phyloP scores from a whole-genome alignment of 2,113 vertebrate species.

The Psittacara wagleri region DNA sequence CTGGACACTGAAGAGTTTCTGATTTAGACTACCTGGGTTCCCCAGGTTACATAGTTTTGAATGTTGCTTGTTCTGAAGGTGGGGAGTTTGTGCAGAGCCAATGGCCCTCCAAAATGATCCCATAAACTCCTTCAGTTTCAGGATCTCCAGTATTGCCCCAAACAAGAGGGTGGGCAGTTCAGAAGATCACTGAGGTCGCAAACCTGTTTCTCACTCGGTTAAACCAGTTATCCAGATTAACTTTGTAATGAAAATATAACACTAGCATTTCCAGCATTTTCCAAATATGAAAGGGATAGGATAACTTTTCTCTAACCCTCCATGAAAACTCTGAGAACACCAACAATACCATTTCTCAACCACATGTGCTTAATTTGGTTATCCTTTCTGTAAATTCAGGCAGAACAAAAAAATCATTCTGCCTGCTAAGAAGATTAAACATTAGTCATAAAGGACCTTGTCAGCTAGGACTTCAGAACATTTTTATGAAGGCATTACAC shows the following conservation, averaged over 20 bases:
- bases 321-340: not conserved
- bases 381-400: not conserved
- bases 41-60: not conserved
- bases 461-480: not conserved
- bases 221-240: not conserved
- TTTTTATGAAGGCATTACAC: not conserved
- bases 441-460: not conserved
- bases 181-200: not conserved
- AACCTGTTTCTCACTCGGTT: not conserved
- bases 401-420: not conserved
- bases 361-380: not conserved
- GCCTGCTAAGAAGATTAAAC: not conserved
- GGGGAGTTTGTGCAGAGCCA: not conserved
- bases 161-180: not conserved
- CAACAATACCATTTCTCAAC: not conserved
- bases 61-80: not conserved
- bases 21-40: not conserved
- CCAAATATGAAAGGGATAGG: not conserved
- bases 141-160: not conserved
- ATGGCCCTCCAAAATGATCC: not conserved
- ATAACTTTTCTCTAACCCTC: not conserved
- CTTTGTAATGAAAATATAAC: not conserved
- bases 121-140: not conserved
- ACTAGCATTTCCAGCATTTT: not conserved
- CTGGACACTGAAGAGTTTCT: not conserved